Evolutionary conservation across 2,888 invertebrate species (phyloP), one percentile per base, ranked within the genome.

Genomic region (Hipparchia sbordonii): DNA sequence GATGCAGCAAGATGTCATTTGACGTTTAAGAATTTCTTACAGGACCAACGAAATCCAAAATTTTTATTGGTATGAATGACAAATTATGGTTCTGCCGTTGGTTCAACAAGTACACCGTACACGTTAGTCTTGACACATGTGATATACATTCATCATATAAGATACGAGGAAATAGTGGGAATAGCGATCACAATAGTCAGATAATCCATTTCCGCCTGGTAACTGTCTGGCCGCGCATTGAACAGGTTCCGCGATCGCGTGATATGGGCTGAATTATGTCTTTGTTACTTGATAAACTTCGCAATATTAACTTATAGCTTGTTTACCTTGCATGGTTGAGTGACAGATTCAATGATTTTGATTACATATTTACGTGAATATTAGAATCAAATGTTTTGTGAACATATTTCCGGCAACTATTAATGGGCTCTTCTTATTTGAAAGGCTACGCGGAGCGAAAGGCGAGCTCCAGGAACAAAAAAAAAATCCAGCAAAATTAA

Each of bases 161-260:
- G 39, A 8, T 13, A 3, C 54, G 12, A 46, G 73, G 70, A 67
- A 70, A 67, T 57, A 56, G 56, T 67, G 62, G n/a, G 61, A 62
- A 67, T 46, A 70, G 67, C 67, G 56, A 70, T 67, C 13, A 52
- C 67, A 63, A 63, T 71, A 33, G 52, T 73, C 61, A 45, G 70
- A 73, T 71, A 67, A 65, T 70, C 46, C 45, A 13, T 51, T 67
- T 73, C 73, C 73, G 70, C 67, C 23, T 48, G 60, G 51, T 66
- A 33, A 73, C 60, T 46, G 52, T 56, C 33, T 70, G 39, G 68
- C 13, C 6, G 10, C 5, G 68, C 56, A 33, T 48, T 33, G 59
- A 68, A 59, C 59, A 60, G 59, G 48, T 59, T 59, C 33, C 48
- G 51, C 51, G 68, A 59, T 59, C 59, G 59, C 45, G 8, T 48